phyloP scores from a whole-genome alignment of 2,888 invertebrate genomes.

The Andricus curvator region DNA sequence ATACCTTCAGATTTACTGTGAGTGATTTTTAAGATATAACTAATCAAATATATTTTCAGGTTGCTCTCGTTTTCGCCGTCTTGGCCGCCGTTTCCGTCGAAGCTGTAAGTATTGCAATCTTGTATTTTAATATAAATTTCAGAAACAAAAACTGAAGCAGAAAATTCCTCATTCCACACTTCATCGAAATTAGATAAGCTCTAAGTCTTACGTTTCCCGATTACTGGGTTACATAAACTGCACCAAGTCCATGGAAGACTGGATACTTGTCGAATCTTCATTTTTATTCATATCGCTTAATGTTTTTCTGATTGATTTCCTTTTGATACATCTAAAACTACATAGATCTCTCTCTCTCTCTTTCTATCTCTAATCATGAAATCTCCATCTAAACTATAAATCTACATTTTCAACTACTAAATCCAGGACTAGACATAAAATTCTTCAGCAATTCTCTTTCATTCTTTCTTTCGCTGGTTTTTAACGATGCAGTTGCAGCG shows the following conservation, averaged over 20 bases:
- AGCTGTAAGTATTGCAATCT: conserved; percentile 29
- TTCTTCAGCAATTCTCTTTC: not conserved
- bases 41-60: conserved; percentile 58
- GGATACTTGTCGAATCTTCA: conserved; percentile 28
- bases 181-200: conserved; percentile 2
- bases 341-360: not conserved
- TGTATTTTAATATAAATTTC: not conserved
- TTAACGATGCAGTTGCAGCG: conserved; percentile 41
- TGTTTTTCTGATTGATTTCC: not conserved
- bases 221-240: not conserved
- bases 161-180: not conserved
- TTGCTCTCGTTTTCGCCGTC: conserved; percentile 73
- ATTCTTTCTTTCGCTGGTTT: conserved; percentile 7
- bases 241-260: conserved; percentile 37
- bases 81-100: conserved; percentile 69
- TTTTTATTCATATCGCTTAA: conserved; percentile 9
- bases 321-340: not conserved
- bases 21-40: not conserved
- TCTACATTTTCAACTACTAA: not conserved
- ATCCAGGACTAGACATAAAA: not conserved
- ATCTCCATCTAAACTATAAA: not conserved
- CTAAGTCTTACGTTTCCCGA: conserved; percentile 15
- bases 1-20: no score
- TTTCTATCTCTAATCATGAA: not conserved
- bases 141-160: not conserved